These are phyloP conservation scores for Loripinus fragilis DNA, from an alignment of 2,888 invertebrate genomes.

Conservation along the genomic window DNA sequence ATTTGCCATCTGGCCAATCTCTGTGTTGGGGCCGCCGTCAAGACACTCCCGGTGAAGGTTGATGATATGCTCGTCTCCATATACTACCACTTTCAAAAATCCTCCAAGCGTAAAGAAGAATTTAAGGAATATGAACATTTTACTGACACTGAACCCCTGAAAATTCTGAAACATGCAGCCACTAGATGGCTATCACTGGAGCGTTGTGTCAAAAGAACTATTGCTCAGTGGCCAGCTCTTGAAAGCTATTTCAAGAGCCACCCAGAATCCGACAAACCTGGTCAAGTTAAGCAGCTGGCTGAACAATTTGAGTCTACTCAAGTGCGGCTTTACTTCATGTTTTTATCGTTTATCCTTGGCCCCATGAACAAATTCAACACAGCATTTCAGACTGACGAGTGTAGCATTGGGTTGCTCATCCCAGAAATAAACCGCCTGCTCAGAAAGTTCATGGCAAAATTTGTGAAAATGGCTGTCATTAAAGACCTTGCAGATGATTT, in stretches of 20 bases:
- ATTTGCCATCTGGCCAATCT: constrained; percentile 46
- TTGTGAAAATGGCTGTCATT: too few species aligned
- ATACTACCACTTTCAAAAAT: constrained; percentile 40
- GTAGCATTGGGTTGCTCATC: too few species aligned
- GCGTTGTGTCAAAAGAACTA: constrained; percentile 23
- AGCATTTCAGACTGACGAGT: background rate
- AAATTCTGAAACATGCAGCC: constrained; percentile 45
- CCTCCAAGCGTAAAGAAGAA: constrained; percentile 42
- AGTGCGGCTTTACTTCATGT: background rate
- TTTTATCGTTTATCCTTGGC: background rate
- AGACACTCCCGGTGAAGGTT: constrained; percentile 36
- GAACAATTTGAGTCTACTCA: background rate
- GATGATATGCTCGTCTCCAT: constrained; percentile 46
- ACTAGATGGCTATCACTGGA: constrained; percentile 45
- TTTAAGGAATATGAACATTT: constrained; percentile 47
- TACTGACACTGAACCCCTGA: constrained; percentile 42
- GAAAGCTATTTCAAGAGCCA: background rate
- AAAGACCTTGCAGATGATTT: too few species aligned
- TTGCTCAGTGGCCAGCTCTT: constrained; percentile 44
- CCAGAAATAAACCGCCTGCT: too few species aligned
- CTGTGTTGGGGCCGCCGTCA: constrained; percentile 31
- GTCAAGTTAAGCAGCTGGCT: background rate
- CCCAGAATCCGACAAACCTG: too few species aligned
- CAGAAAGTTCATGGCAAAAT: too few species aligned
- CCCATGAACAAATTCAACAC: background rate